Base-by-base conservation (phyloP, 2,113 vertebrate species). In the Cheilinus undulatus region DNA sequence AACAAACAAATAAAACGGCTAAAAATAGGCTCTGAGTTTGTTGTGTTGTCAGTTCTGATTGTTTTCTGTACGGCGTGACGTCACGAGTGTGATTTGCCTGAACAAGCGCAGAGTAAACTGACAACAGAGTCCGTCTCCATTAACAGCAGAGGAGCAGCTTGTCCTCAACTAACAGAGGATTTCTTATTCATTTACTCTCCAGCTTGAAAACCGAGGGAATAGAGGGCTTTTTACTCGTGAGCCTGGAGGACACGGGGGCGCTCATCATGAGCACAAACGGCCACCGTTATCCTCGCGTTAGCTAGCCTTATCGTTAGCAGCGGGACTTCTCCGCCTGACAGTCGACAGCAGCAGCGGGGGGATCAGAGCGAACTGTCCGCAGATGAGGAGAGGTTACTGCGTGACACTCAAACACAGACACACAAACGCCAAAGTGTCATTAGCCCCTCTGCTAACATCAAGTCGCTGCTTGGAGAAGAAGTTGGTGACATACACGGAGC, bases 1-100 rank as follows among this genome's bases (percentile, higher is more conserved):
- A n/a, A n/a, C n/a, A n/a, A n/a, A n/a, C n/a, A n/a, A n/a, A n/a
- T n/a, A n/a, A n/a, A n/a, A n/a, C n/a, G n/a, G n/a, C n/a, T n/a
- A n/a, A n/a, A n/a, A n/a, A n/a, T n/a, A n/a, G n/a, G n/a, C n/a
- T n/a, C n/a, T n/a, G n/a, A n/a, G n/a, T n/a, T n/a, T n/a, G n/a
- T n/a, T n/a, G n/a, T n/a, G n/a, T n/a, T n/a, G n/a, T n/a, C n/a
- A n/a, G 32, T 15, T 19, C 3, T 22, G 49, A 8, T 36, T 69
- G 69, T 83, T 78, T 73, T 42, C 40, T 30, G 36, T 52, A 10
- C 50, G 60, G 0, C n/a, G 59, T 86, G 82, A 86, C 84, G 87
- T 88, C 87, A 84, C 43, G 13, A 1, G 26, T 22, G 63, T 70
- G 26, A 58, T 80, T 83, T 15, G 61, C 72, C 42, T 11, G 53